Evolutionary conservation across 2,888 invertebrate species (phyloP), one percentile per base, ranked within the genome.

Genomic region (Drosophila aldrichi): DNA sequence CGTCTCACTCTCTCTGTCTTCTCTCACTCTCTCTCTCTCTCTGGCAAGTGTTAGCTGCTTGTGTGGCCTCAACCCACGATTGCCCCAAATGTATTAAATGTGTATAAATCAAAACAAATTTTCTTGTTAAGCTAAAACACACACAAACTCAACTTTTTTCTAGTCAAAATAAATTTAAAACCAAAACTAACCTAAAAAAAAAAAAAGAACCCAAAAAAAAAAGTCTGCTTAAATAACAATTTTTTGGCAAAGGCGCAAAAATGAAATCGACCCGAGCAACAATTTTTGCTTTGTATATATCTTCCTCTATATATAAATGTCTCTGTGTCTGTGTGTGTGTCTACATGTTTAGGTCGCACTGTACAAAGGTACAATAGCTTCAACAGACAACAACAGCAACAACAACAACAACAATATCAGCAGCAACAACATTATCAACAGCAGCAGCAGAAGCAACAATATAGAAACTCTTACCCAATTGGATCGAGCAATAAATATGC

Each of bases 401-500:
- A 89, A 57, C 77, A 80, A 16, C 69, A 75, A 43, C 77, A 74
- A 38, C 36, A 38, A 38, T 16, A 38, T 36, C 77, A 86, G 65
- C 75, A 84, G 58, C 66, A 77, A 32, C 34, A 49, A 8, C 34
- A 49, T 14, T 12, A 49, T 10, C 49, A 83, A 68, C 49, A 83
- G 66, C 49, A 48, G n/a, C 82, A 88, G 78, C 87, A 79, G 71
- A 83, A 86, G 83, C 90, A 89, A 79, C 92, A 91, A 83, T 89
- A 89, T 88, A 90, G 89, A 87, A 90, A 91, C 81, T 92, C 92
- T 71, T 90, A 87, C 67, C 82, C 87, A 56, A 77, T 77, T 76
- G 91, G 92, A 90, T 82, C 88, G 80, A 82, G 81, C 68, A 58
- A 70, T 82, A 90, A 88, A 79, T 90, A 87, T 74, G 79, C 87